Conservation (phyloP, 2,113 vertebrate genomes). For the Colossoma macropomum region DNA sequence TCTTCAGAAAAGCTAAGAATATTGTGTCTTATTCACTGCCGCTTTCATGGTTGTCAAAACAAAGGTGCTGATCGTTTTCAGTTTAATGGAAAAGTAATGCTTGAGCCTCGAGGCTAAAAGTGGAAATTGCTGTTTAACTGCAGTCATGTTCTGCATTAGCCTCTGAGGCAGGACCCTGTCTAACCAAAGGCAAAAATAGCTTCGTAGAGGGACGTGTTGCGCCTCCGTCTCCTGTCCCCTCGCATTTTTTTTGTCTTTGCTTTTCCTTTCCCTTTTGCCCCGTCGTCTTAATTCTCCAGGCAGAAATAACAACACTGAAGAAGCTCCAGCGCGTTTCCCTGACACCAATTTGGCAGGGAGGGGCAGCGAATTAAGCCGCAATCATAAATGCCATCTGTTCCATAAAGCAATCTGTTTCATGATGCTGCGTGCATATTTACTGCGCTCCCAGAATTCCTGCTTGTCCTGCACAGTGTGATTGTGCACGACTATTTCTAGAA, state of each 20-base stretch:
- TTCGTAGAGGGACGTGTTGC: not conserved
- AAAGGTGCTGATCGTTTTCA: not conserved
- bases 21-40: not conserved
- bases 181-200: not conserved
- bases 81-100: not conserved
- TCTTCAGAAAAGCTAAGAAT: not conserved
- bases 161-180: not conserved
- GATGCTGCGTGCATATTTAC: conserved; percentile 7
- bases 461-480: conserved; percentile 32
- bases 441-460: conserved; percentile 14
- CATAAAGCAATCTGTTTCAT: conserved; percentile 38
- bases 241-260: not conserved
- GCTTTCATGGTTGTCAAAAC: not conserved
- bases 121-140: not conserved
- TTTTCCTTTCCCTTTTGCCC: not conserved
- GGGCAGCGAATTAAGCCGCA: conserved; percentile 13
- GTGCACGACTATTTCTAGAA: conserved; percentile 5
- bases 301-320: not conserved
- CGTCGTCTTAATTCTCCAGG: not conserved
- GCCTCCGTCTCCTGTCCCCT: not conserved
- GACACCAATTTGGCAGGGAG: conserved; percentile 12
- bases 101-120: not conserved
- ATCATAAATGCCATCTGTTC: conserved; percentile 42
- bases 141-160: not conserved
- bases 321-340: conserved; percentile 8